Percentiles rank a stretch among this genome's conserved stretches.
These are phyloP conservation scores for Melanargia galathea DNA, from an alignment of 2,888 invertebrate genomes.

Conservation along the genomic window DNA sequence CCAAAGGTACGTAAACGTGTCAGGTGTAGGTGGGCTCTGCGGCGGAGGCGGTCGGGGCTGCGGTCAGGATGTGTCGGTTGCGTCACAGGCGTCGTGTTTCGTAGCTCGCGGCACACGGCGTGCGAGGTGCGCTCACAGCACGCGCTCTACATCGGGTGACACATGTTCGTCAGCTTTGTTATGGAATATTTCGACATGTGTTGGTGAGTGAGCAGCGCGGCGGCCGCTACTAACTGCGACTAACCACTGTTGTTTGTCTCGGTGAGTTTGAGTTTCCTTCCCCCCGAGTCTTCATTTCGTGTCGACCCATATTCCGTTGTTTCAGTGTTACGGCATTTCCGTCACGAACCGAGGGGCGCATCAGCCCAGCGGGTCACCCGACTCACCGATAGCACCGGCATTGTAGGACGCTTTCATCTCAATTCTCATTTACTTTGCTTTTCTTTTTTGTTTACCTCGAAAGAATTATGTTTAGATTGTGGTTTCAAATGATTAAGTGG, in stretches of 20 bases:
- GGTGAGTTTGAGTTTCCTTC: slow-evolving; percentile 57
- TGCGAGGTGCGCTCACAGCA: slow-evolving; percentile 49
- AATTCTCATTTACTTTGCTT: slow-evolving; percentile 36
- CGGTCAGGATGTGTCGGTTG: slow-evolving; percentile 53
- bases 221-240: slow-evolving; percentile 54
- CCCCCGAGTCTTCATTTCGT: slow-evolving; percentile 43
- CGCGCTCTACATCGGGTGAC: slow-evolving; percentile 41
- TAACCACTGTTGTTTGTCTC: slow-evolving; percentile 47
- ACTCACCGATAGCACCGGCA: slow-evolving; percentile 26
- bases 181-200: slow-evolving; percentile 76
- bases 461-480: not conserved
- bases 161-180: slow-evolving; percentile 49
- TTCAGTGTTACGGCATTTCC: slow-evolving; percentile 41
- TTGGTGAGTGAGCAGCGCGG: slow-evolving; percentile 68
- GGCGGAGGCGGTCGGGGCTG: slow-evolving; percentile 50
- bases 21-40: slow-evolving; percentile 23
- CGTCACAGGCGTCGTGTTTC: slow-evolving; percentile 48
- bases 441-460: not conserved
- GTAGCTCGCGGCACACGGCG: slow-evolving; percentile 43
- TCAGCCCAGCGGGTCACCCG: slow-evolving; percentile 34
- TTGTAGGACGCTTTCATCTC: slow-evolving; percentile 26
- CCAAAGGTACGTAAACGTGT: slow-evolving; percentile 83
- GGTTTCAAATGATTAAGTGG: not conserved
- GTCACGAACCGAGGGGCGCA: slow-evolving; percentile 36
- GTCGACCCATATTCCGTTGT: slow-evolving; percentile 47